Evolutionary conservation across 2,113 vertebrate genomes (phyloP).

Genomic region (Phoxinus phoxinus): DNA sequence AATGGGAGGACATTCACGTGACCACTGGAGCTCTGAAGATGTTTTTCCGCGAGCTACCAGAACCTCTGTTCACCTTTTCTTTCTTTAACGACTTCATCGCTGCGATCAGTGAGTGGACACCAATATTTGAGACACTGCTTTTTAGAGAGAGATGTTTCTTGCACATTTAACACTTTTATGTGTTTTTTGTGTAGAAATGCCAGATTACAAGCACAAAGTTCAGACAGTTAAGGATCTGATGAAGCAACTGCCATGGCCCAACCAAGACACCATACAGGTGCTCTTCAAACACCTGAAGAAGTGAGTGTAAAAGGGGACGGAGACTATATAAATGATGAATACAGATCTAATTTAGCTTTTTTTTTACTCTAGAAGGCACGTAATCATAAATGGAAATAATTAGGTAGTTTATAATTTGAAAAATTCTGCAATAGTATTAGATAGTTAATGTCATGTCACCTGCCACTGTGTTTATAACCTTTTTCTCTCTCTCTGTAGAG

Average conservation of each 20-base stretch:
- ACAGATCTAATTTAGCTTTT: neutral
- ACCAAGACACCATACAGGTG: conserved; percentile 95
- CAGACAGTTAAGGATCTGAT: conserved; percentile 88
- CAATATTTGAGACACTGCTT: neutral
- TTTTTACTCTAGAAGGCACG: neutral
- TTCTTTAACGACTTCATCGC: conserved; percentile 92
- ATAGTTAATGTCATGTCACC: neutral
- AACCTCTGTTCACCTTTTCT: conserved; percentile 90
- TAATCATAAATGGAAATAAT: neutral
- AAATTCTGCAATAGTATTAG: neutral
- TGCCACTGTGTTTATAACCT: neutral
- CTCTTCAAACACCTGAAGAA: conserved; percentile 94
- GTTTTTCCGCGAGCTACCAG: conserved; percentile 96
- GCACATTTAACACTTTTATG: neutral
- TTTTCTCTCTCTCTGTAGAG: conserved; percentile 72
- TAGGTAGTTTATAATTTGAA: neutral
- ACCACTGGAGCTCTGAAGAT: conserved; percentile 96
- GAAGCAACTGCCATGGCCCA: conserved; percentile 89
- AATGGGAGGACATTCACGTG: conserved; percentile 98
- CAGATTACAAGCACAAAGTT: conserved; percentile 86
- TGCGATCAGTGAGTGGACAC: conserved; percentile 89
- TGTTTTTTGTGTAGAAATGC: conserved; percentile 76
- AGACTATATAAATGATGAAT: neutral
- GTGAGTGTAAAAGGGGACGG: conserved; percentile 71
- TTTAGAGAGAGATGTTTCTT: neutral